Evolutionary conservation across 2,888 invertebrate genomes (phyloP).

Genomic region (Idaea straminata): DNA sequence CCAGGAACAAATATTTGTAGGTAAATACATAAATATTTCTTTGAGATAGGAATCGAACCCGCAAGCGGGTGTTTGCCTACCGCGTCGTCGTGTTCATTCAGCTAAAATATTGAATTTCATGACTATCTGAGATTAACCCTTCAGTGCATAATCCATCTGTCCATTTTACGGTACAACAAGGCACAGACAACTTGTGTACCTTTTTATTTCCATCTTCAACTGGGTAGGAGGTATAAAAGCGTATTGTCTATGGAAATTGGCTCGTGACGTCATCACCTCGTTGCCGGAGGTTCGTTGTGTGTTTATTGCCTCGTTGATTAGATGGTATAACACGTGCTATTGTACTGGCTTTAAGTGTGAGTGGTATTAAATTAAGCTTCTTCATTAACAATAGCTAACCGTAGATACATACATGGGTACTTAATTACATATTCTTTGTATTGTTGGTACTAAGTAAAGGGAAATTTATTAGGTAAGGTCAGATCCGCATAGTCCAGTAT

Average conservation of each 20-base stretch:
- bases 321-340: neutral
- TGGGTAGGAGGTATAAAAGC: neutral
- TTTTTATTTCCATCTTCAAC: neutral
- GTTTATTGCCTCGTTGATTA: neutral
- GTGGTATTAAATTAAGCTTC: neutral
- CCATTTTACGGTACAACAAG: neutral
- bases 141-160: neutral
- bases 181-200: neutral
- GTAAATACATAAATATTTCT: no score
- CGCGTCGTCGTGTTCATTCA: no score
- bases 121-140: neutral
- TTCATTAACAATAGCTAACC: neutral
- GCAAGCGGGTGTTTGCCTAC: no score
- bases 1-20: no score
- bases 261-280: neutral
- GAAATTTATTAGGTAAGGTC: no score
- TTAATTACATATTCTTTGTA: neutral
- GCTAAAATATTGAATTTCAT: neutral
- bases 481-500: no score
- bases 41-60: no score
- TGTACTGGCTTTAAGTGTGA: neutral
- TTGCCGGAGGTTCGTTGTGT: neutral
- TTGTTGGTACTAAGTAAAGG: neutral
- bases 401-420: neutral
- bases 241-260: neutral